A percentile compares a stretch with the other conserved stretches of the same genome.
phyloP scores from a whole-genome alignment of 2,888 invertebrate genomes.

The Lagria hirta region DNA sequence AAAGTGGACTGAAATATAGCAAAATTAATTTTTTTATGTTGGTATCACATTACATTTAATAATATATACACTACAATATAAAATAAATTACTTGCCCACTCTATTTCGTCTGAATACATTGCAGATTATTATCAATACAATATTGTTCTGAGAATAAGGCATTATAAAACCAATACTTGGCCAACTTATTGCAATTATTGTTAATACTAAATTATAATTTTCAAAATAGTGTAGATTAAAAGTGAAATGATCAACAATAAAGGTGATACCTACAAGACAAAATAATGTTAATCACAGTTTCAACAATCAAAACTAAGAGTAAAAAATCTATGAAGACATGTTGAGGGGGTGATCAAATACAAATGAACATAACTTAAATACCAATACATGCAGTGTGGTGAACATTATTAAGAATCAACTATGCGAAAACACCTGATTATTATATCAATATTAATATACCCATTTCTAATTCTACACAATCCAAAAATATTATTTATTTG shows the following conservation, averaged over 20 bases:
- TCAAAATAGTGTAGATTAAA: no score
- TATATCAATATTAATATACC: conserved; percentile 40
- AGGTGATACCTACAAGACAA: conserved; percentile 10
- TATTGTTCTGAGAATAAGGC: conserved; percentile 46
- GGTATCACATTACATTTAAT: conserved; percentile 16
- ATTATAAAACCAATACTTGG: conserved; percentile 28
- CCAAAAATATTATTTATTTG: conserved; percentile 53
- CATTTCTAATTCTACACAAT: conserved; percentile 51
- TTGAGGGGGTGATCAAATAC: conserved; percentile 22
- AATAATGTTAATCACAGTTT: conserved; percentile 19
- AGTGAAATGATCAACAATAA: conserved; percentile 3
- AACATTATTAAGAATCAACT: conserved; percentile 33
- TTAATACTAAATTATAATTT: conserved; percentile 17
- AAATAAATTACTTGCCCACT: conserved; percentile 13
- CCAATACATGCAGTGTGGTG: conserved; percentile 35
- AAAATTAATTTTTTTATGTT: conserved; percentile 4
- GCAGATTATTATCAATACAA: conserved; percentile 25
- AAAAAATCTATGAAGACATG: conserved; percentile 38
- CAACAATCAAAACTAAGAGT: conserved; percentile 37
- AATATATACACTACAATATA: conserved; percentile 19
- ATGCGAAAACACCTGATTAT: conserved; percentile 43
- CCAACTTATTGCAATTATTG: conserved; percentile 20
- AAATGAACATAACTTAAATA: conserved; percentile 30
- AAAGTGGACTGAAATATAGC: conserved; percentile 10
- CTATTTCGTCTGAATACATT: conserved; percentile 18